phyloP scores from a whole-genome alignment of 1,140 invertebrate genomes.

The Copidosoma floridanum region DNA sequence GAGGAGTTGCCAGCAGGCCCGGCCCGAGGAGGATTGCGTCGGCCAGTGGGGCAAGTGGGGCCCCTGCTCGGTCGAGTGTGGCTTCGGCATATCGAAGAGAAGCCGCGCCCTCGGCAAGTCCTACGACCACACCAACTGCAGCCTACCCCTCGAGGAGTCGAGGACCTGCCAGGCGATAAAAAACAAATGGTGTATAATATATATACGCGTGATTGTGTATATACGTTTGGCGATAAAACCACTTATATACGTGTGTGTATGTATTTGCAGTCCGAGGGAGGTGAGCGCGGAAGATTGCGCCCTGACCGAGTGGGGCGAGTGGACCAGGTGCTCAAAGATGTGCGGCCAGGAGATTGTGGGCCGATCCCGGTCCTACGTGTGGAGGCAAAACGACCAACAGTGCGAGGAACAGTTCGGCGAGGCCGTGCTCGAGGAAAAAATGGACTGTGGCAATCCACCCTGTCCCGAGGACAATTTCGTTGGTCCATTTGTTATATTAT shows the following conservation, averaged over 20 bases:
- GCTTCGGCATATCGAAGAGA: slow-evolving; percentile 69
- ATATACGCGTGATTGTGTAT: neutral
- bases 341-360: slow-evolving; percentile 74
- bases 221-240: no score
- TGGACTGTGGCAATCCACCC: slow-evolving; percentile 40
- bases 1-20: slow-evolving; percentile 68
- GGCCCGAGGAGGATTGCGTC: neutral
- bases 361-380: slow-evolving; percentile 59
- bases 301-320: slow-evolving; percentile 70
- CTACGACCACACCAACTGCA: slow-evolving; percentile 58
- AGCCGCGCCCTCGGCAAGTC: slow-evolving; percentile 61
- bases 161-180: slow-evolving; percentile 54
- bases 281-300: slow-evolving; percentile 56
- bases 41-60: slow-evolving; percentile 74
- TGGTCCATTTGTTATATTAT: neutral
- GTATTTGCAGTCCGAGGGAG: neutral
- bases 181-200: neutral
- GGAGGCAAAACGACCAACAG: slow-evolving; percentile 38
- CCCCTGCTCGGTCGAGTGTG: slow-evolving; percentile 76
- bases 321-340: slow-evolving; percentile 74
- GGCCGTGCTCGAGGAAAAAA: slow-evolving; percentile 34
- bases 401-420: slow-evolving; percentile 34
- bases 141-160: slow-evolving; percentile 56
- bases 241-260: no score
- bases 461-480: slow-evolving; percentile 36